A percentile compares a stretch with the other conserved stretches of the same genome.
These are phyloP conservation scores for Zosterops hypoxanthus DNA, from an alignment of 2,113 vertebrate species.

Conservation along the genomic window DNA sequence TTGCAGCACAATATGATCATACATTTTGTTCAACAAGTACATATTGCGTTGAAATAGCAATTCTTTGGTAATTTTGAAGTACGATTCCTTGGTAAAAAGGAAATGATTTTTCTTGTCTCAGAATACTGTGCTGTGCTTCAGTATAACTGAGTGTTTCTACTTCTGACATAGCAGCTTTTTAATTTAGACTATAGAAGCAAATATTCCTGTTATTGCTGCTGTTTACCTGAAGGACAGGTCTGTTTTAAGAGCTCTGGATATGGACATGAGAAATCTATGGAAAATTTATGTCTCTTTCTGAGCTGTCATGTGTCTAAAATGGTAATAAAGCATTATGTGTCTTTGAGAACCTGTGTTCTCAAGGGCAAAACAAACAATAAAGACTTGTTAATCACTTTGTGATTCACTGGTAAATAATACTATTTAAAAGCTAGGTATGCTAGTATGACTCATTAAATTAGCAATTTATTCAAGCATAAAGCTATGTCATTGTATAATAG, in stretches of 20 bases:
- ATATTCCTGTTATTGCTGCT: not conserved
- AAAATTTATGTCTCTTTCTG: not conserved
- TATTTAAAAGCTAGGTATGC: not conserved
- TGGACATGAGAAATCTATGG: not conserved
- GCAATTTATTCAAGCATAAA: not conserved
- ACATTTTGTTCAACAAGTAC: slow-evolving; percentile 23
- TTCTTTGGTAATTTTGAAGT: not conserved
- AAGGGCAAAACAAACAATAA: not conserved
- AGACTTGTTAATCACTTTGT: not conserved
- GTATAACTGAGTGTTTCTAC: not conserved
- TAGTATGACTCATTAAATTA: not conserved
- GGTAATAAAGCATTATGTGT: not conserved
- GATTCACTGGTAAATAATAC: not conserved
- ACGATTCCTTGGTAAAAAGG: not conserved
- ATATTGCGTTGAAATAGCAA: slow-evolving; percentile 9
- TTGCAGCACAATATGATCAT: not conserved
- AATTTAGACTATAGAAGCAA: not conserved
- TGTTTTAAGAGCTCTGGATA: not conserved
- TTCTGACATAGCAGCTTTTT: not conserved
- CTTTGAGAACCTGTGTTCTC: not conserved
- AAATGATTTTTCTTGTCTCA: not conserved
- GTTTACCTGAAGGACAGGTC: not conserved
- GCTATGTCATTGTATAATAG: not conserved
- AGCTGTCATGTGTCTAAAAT: not conserved
- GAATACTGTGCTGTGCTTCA: not conserved